Evolutionary conservation across 2,888 invertebrate species (phyloP), one percentile per base, ranked within the genome.

Genomic region (Ceramica pisi): DNA sequence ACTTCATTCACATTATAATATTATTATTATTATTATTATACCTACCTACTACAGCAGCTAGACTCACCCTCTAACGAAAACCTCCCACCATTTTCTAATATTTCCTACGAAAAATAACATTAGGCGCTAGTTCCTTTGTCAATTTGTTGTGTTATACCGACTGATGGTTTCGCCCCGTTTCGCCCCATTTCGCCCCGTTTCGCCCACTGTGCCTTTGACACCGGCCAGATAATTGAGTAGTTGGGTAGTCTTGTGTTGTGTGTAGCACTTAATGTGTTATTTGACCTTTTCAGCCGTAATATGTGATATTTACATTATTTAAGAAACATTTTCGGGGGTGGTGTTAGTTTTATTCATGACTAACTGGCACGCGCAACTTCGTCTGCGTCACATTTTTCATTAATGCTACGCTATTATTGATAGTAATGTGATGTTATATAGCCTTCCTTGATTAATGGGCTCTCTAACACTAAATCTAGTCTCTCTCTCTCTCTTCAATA

Each of bases 211-310:
- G 31, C 57, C 85, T 84, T 83, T 85, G 83, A 76, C 19, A 19
- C 10, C 12, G 48, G 41, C 14, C 23, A n/a, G 48, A 55, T 83
- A 85, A 85, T 84, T 82, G 85, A 78, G 66, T 85, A 46, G 21
- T 46, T 80, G 85, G 75, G 61, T 78, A 26, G 19, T 56, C 53
- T 65, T 48, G 46, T 64, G 51, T 66, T 46, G 19, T 55, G 38
- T 67, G 64, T 56, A 62, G 53, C 56, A 61, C 64, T 77, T 80
- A 57, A 71, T 68, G 56, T 82, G 57, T 53, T 71, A 60, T 63
- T 14, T 81, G 79, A 70, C 82, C 78, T 84, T 81, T 75, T 63
- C 51, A 50, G 44, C 0, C 0, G 72, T 75, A 72, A 55, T 78
- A n/a, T 63, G 35, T 50, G 41, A 6, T 77, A 75, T 75, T 72